A percentile compares a stretch with the other conserved stretches of the same genome.
phyloP scores from a whole-genome alignment of 1,140 invertebrate species.

The Delia radicum region DNA sequence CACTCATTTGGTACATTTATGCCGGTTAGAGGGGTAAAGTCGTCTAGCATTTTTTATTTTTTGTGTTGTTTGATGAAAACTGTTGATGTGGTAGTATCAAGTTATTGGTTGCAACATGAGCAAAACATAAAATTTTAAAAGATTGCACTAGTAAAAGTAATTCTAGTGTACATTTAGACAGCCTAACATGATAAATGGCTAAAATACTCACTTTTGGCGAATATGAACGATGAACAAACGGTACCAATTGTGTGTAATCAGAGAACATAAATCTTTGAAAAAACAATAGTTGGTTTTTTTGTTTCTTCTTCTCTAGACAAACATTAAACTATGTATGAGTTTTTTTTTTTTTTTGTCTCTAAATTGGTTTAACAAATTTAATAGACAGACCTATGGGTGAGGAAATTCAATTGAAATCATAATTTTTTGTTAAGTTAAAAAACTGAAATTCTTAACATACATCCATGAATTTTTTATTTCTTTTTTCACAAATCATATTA shows the following conservation, averaged over 20 bases:
- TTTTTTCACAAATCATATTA: too few species aligned
- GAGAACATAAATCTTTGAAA: conserved; percentile 23
- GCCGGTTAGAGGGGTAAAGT: not conserved
- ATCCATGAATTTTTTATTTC: not conserved
- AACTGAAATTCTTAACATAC: too few species aligned
- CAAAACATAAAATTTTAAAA: not conserved
- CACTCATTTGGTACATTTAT: not conserved
- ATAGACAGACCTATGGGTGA: not conserved
- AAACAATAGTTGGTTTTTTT: not conserved
- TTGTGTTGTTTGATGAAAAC: conserved; percentile 7
- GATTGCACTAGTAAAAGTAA: not conserved
- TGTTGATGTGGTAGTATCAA: conserved; percentile 19
- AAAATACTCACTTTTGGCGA: conserved; percentile 20
- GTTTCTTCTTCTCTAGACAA: not conserved
- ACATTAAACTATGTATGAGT: not conserved
- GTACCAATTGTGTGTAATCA: conserved; percentile 22
- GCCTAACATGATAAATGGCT: conserved; percentile 19
- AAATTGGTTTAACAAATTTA: too few species aligned
- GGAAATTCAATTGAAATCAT: not conserved
- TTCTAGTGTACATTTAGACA: not conserved
- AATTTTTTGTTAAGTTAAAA: not conserved
- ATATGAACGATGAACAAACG: not conserved
- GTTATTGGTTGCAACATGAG: not conserved
- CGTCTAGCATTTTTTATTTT: not conserved
- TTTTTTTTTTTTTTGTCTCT: too few species aligned